These are phyloP conservation scores for Lucilia sericata DNA, from an alignment of 1,140 invertebrate genomes.

Conservation along the genomic window DNA sequence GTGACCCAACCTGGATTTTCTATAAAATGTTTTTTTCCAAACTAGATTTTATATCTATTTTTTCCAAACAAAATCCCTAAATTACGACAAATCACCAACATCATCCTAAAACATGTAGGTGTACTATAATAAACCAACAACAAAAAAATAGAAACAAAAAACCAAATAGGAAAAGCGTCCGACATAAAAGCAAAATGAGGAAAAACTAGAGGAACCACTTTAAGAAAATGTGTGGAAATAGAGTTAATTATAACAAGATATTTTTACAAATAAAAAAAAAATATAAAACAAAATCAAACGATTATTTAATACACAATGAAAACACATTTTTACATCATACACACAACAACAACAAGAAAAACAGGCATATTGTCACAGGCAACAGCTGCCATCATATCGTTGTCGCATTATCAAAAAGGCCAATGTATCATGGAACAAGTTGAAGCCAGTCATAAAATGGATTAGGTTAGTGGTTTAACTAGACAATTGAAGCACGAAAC, in stretches of 20 bases:
- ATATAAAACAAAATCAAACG: background rate
- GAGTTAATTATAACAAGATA: constrained; percentile 7
- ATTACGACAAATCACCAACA: no score
- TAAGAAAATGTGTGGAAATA: constrained; percentile 3
- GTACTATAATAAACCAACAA: background rate
- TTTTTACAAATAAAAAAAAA: background rate
- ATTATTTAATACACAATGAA: constrained; percentile 12
- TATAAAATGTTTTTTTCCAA: no score
- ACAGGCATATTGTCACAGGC: no score
- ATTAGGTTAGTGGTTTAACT: constrained; percentile 19
- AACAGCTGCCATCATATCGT: background rate
- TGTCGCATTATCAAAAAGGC: constrained; percentile 25
- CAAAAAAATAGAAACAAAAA: background rate
- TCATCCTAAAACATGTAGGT: background rate
- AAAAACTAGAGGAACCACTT: constrained; percentile 22
- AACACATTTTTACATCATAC: constrained; percentile 2
- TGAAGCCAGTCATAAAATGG: background rate
- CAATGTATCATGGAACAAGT: constrained; percentile 19
- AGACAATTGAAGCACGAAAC: background rate
- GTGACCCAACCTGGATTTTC: no score
- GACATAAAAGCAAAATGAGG: background rate
- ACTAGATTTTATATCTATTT: no score
- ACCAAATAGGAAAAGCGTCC: background rate
- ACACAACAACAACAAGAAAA: no score
- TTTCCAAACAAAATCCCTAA: no score